These are phyloP conservation scores for Choloepus hoffmanni DNA, from an alignment of 2,113 vertebrate genomes.

Conservation along the genomic window DNA sequence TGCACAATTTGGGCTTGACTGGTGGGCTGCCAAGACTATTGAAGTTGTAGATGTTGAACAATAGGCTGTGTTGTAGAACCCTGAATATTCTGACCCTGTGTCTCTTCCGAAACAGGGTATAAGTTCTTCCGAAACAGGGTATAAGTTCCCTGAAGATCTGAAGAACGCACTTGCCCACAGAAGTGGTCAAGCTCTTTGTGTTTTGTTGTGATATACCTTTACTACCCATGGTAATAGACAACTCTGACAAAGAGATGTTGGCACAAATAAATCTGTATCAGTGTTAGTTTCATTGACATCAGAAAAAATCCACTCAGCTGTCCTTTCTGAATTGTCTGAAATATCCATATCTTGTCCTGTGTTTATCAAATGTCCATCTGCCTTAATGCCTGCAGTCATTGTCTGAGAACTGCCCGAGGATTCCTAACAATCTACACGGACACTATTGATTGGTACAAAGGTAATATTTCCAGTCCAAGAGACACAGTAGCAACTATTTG, in stretches of 20 bases:
- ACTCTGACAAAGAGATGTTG: conserved; percentile 95
- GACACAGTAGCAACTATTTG: conserved; percentile 99
- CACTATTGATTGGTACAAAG: conserved; percentile 98
- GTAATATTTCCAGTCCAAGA: conserved; percentile 98
- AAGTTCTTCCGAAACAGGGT: too few species aligned
- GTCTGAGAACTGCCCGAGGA: conserved; percentile 96
- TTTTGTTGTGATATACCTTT: conserved; percentile 94
- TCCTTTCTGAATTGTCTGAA: conserved; percentile 94
- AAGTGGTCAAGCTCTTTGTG: conserved; percentile 89
- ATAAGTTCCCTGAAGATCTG: conserved; percentile 95
- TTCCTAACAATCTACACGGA: conserved; percentile 98
- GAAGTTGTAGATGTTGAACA: conserved; percentile 95
- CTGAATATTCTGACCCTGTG: conserved; percentile 94
- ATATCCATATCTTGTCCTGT: conserved; percentile 92
- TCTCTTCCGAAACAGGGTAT: conserved; percentile 92
- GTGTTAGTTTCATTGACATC: conserved; percentile 93
- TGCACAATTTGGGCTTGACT: conserved; percentile 96
- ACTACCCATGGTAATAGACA: conserved; percentile 93
- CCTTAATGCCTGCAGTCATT: conserved; percentile 97
- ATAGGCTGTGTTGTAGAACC: conserved; percentile 93
- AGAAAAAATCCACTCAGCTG: conserved; percentile 94
- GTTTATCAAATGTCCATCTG: conserved; percentile 97
- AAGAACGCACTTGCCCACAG: conserved; percentile 91
- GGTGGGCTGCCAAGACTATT: conserved; percentile 94
- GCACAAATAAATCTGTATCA: conserved; percentile 97